Evolutionary conservation across 2,888 invertebrate species (phyloP).

Genomic region (Caenorhabditis virilis): DNA sequence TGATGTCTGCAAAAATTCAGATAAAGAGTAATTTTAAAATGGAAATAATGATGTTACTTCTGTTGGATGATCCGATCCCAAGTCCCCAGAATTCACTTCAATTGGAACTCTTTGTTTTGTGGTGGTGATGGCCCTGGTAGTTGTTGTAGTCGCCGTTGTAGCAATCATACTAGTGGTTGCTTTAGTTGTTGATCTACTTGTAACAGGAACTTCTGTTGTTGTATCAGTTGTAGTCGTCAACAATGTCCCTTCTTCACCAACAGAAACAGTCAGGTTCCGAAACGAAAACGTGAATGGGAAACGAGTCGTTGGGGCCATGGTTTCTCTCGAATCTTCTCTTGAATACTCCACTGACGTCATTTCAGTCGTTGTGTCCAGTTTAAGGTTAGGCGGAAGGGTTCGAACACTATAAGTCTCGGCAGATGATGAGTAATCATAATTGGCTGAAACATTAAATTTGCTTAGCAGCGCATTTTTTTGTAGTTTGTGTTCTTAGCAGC

Average conservation of each 20-base stretch:
- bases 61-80: constrained; percentile 25
- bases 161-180: constrained; percentile 5
- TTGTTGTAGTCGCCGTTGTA: constrained; percentile 18
- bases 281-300: constrained; percentile 1
- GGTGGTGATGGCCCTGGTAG: constrained; percentile 11
- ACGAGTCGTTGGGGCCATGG: constrained; percentile 10
- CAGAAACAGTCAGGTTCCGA: background rate
- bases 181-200: constrained; percentile 4
- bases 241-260: background rate
- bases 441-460: too few relatives aligned
- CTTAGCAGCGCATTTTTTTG: too few relatives aligned
- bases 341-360: constrained; percentile 33
- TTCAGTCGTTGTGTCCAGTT: constrained; percentile 29
- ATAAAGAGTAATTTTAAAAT: background rate
- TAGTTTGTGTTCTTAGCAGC: too few relatives aligned
- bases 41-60: constrained; percentile 13
- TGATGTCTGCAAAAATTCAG: constrained; percentile 7
- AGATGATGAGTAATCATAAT: constrained; percentile 44
- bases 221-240: background rate
- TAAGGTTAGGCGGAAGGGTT: constrained; percentile 50
- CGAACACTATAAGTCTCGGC: constrained; percentile 43
- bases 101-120: constrained; percentile 15
- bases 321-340: constrained; percentile 18
- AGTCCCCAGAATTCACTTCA: constrained; percentile 33
- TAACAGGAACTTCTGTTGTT: background rate